Percentiles rank a stretch among this genome's conserved stretches.
These are phyloP conservation scores for Ceriagrion tenellum DNA, from an alignment of 2,888 invertebrate genomes.

Conservation along the genomic window DNA sequence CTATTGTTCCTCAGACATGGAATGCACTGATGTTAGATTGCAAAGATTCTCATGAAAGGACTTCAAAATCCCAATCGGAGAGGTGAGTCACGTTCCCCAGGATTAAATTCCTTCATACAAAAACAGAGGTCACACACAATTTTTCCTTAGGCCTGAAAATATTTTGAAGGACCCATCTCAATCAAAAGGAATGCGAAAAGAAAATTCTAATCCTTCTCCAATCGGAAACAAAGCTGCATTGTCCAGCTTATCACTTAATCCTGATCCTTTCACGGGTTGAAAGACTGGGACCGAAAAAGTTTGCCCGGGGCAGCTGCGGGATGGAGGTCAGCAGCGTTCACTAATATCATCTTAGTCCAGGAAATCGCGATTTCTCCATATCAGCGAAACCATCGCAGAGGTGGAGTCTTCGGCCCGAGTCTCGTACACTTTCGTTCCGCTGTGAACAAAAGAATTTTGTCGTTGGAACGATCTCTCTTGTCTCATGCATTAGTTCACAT, in stretches of 20 bases:
- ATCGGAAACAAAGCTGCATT: not conserved
- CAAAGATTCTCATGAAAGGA: not conserved
- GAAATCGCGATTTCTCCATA: not conserved
- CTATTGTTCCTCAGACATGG: not conserved
- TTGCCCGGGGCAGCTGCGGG: not conserved
- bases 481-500: too few relatives aligned
- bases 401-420: too few relatives aligned
- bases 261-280: not conserved
- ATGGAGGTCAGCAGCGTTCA: not conserved
- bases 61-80: not conserved
- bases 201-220: not conserved
- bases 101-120: not conserved
- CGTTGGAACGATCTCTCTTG: too few relatives aligned
- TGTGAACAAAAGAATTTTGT: too few relatives aligned
- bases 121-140: not conserved
- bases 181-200: not conserved
- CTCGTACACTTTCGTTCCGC: too few relatives aligned
- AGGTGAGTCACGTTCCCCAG: not conserved
- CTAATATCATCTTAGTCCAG: not conserved
- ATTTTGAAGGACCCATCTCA: not conserved
- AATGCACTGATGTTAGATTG: not conserved
- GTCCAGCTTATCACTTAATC: not conserved
- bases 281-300: not conserved
- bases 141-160: not conserved
- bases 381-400: not conserved